A percentile compares a stretch with the other conserved stretches of the same genome.
phyloP scores from a whole-genome alignment of 2,888 invertebrate genomes.

The Nephrotoma flavescens region DNA sequence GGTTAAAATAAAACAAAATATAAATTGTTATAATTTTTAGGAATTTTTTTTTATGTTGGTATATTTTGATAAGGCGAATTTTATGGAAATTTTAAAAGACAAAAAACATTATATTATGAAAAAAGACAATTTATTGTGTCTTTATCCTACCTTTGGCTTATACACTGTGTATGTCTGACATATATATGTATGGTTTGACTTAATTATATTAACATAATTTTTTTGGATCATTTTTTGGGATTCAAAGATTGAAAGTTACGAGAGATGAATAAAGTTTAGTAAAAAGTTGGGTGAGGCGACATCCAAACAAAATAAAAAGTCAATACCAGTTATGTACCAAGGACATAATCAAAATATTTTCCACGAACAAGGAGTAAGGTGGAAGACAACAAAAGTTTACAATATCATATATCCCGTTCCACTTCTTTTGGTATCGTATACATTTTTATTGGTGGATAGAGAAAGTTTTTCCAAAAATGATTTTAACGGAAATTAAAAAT shows the following conservation, averaged over 20 bases:
- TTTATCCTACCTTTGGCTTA: not conserved
- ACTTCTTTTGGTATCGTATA: not conserved
- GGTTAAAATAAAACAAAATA: slow-evolving; percentile 17
- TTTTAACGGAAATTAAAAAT: not conserved
- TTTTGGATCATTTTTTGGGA: not conserved
- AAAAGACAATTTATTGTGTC: not conserved
- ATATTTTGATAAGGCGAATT: not conserved
- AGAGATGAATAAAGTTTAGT: not conserved
- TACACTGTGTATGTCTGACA: not conserved
- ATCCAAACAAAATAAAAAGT: not conserved
- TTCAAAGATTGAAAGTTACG: not conserved
- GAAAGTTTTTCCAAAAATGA: not conserved
- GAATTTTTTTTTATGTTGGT: not conserved
- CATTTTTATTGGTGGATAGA: not conserved
- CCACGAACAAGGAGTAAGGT: not conserved
- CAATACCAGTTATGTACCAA: not conserved
- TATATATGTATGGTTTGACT: not conserved
- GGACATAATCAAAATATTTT: not conserved
- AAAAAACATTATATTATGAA: not conserved
- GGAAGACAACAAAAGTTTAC: not conserved
- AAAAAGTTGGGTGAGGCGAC: not conserved
- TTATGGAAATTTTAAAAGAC: not conserved
- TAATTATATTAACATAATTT: not conserved
- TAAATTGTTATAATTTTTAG: not conserved
- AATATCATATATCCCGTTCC: not conserved